phyloP scores from a whole-genome alignment of 2,888 invertebrate genomes.

The Aspidiotus destructor region DNA sequence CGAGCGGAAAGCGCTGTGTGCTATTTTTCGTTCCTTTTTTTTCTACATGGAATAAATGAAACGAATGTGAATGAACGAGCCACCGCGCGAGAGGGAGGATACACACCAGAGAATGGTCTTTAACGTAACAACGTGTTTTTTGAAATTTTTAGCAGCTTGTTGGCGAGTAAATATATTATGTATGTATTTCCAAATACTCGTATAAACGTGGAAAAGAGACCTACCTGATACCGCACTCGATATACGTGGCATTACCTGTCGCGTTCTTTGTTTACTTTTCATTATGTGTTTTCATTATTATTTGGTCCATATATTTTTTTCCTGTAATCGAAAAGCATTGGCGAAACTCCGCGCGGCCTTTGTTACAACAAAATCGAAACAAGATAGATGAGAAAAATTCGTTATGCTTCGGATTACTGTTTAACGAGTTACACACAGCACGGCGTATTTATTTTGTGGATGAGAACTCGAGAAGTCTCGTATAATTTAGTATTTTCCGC shows the following conservation, averaged over 20 bases:
- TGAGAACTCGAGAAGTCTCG: no score
- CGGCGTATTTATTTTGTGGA: conserved; percentile 2
- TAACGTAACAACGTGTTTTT: conserved; percentile 1
- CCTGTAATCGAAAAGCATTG: not conserved
- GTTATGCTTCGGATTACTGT: not conserved
- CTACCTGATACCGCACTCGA: conserved; percentile 2
- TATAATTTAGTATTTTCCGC: no score
- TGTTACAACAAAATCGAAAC: not conserved
- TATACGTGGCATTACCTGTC: not conserved
- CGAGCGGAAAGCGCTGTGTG: not conserved
- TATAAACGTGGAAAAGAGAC: not conserved
- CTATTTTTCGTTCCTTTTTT: not conserved
- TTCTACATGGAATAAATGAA: no score
- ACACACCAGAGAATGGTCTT: not conserved
- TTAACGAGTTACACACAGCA: not conserved
- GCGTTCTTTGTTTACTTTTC: not conserved
- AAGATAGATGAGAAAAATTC: conserved; percentile 2
- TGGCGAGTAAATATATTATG: not conserved
- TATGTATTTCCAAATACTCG: not conserved
- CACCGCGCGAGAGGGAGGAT: not conserved
- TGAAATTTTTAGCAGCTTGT: not conserved
- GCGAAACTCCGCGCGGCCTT: not conserved
- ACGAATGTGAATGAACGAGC: no score
- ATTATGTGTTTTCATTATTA: not conserved
- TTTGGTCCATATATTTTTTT: not conserved